These are phyloP conservation scores for Epirrita christyi DNA, from an alignment of 2,888 invertebrate genomes.

Conservation along the genomic window DNA sequence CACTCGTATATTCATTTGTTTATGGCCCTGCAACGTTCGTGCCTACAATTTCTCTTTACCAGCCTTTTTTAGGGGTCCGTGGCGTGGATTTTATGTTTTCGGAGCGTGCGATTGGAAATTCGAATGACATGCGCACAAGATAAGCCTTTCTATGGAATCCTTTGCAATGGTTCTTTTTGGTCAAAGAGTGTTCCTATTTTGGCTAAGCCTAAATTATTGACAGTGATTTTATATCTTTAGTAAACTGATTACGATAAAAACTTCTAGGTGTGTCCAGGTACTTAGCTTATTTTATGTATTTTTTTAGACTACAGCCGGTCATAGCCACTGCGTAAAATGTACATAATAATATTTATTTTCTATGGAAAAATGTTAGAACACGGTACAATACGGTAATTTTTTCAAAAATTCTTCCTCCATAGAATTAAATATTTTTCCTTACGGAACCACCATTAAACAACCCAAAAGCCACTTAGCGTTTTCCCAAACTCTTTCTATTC, in stretches of 20 bases:
- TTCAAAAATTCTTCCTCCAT: slow-evolving; percentile 4
- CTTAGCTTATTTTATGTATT: slow-evolving; percentile 2
- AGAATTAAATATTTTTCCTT: neutral
- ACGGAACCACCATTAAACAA: slow-evolving; percentile 19
- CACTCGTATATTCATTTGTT: slow-evolving; percentile 73
- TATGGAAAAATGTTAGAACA: too few species aligned
- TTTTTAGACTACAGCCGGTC: slow-evolving; percentile 3
- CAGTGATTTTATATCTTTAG: neutral
- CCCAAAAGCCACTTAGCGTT: slow-evolving; percentile 42
- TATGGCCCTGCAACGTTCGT: slow-evolving; percentile 67
- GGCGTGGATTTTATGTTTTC: slow-evolving; percentile 21
- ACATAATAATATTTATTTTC: too few species aligned
- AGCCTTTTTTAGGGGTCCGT: slow-evolving; percentile 33
- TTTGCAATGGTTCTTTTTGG: too few species aligned
- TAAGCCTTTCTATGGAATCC: too few species aligned
- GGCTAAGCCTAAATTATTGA: neutral
- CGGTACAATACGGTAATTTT: too few species aligned
- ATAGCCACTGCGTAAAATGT: slow-evolving; percentile 9
- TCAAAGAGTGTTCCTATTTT: too few species aligned
- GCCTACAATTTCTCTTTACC: slow-evolving; percentile 43
- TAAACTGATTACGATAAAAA: slow-evolving; percentile 18
- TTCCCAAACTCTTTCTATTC: slow-evolving; percentile 61
- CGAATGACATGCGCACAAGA: neutral
- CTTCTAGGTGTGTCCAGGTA: slow-evolving; percentile 1
- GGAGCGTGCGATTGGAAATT: slow-evolving; percentile 6